These are phyloP conservation scores for Allacma fusca DNA, from an alignment of 2,888 invertebrate genomes.

Conservation along the genomic window DNA sequence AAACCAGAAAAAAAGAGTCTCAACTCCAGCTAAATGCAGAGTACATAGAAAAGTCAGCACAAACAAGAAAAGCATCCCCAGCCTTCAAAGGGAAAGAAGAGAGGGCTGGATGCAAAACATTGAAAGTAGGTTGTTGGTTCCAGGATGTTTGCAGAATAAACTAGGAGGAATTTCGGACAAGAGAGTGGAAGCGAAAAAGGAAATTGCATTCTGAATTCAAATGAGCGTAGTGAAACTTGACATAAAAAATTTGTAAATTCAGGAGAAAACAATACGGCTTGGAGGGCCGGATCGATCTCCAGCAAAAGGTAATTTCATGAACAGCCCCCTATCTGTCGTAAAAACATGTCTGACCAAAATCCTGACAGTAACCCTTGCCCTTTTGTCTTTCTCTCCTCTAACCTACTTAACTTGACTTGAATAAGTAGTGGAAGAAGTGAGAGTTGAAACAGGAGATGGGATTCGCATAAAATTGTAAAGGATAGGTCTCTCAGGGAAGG, in stretches of 20 bases:
- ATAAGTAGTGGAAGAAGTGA: neutral
- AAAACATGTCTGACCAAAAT: neutral
- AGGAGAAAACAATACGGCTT: neutral
- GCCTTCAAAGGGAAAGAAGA: neutral
- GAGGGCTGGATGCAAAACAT: neutral
- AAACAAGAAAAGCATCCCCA: neutral
- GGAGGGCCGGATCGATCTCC: neutral
- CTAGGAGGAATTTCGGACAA: neutral
- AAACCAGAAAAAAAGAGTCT: too few species aligned
- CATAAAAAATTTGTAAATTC: neutral
- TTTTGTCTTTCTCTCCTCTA: neutral
- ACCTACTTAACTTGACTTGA: slow-evolving; percentile 2
- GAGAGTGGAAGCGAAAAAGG: neutral
- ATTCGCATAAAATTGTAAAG: neutral
- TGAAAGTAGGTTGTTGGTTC: too few species aligned
- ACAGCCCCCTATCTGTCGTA: neutral
- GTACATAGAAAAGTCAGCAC: neutral
- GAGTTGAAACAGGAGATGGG: neutral
- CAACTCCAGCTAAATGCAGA: neutral
- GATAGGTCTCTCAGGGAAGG: neutral
- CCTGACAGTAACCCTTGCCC: slow-evolving; percentile 1
- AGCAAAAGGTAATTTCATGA: neutral
- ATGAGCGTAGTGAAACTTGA: slow-evolving; percentile 48
- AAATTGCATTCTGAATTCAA: slow-evolving; percentile 55
- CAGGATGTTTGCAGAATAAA: too few species aligned